Conservation (phyloP, 2,113 vertebrate genomes). For the Nyctereutes procyonoides region DNA sequence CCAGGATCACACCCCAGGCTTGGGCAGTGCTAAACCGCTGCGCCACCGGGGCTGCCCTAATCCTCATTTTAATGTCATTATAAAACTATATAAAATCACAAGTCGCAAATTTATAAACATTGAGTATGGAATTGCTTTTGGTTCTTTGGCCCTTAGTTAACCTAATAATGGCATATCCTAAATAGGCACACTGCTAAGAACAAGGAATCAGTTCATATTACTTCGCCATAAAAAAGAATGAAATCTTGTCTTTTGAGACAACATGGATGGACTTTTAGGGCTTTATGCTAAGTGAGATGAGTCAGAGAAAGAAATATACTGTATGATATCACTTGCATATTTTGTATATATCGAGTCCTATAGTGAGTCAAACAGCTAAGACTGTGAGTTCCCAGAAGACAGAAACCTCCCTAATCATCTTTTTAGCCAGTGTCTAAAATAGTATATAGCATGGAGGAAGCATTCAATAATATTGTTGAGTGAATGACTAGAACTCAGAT, state of each 20-base stretch:
- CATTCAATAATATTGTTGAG: not conserved
- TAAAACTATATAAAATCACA: not conserved
- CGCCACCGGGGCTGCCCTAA: not conserved
- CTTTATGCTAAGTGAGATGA: not conserved
- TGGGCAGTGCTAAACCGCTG: no score
- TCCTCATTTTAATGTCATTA: not conserved
- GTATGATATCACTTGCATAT: not conserved
- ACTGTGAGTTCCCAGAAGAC: not conserved
- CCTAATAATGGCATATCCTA: not conserved
- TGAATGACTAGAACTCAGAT: not conserved
- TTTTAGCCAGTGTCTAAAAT: not conserved
- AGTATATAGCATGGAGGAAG: not conserved
- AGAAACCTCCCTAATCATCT: not conserved
- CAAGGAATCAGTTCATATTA: not conserved
- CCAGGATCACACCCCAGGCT: no score
- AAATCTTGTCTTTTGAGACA: not conserved
- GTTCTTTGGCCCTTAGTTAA: not conserved
- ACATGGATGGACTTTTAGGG: not conserved
- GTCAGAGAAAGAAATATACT: slow-evolving; percentile 8
- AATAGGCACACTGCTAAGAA: not conserved
- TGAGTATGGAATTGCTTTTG: not conserved
- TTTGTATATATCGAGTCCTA: not conserved
- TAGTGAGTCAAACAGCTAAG: not conserved
- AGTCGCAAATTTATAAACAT: not conserved
- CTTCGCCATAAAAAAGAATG: not conserved